Conservation (phyloP, 2,797 vertebrate species). For the Sternarchorhynchus goeldii region DNA sequence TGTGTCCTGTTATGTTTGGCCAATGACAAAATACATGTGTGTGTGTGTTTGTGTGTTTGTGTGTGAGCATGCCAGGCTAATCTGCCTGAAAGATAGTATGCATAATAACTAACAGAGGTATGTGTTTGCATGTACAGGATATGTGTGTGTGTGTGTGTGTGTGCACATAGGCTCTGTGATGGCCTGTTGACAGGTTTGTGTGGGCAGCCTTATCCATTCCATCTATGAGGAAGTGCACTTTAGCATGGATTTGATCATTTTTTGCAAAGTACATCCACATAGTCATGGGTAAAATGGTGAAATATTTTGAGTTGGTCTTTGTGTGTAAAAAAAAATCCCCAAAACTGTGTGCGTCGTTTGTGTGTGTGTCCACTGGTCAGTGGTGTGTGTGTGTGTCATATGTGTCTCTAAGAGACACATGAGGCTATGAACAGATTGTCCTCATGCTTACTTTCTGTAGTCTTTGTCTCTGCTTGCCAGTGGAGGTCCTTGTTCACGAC, state of each 20-base stretch:
- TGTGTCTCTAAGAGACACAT: constrained; percentile 24
- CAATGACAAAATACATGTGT: constrained; percentile 15
- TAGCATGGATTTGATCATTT: constrained; percentile 22
- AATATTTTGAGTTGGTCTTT: not conserved
- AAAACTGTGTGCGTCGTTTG: constrained; percentile 4
- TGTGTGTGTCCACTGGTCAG: constrained; percentile 12
- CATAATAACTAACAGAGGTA: not conserved
- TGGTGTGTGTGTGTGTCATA: constrained; percentile 16
- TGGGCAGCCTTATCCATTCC: constrained; percentile 31
- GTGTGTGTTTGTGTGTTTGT: constrained; percentile 18
- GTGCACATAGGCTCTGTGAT: constrained; percentile 11
- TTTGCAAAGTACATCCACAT: constrained; percentile 7
- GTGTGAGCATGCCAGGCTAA: constrained; percentile 13
- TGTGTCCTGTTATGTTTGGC: not conserved
- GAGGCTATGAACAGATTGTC: constrained; percentile 71
- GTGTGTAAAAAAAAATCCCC: not conserved
- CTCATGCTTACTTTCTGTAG: constrained; percentile 65
- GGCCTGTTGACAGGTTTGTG: constrained; percentile 39
- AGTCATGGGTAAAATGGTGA: constrained; percentile 14
- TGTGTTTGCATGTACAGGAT: constrained; percentile 3
- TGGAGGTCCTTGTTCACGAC: constrained; percentile 72
- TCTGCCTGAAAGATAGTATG: not conserved
- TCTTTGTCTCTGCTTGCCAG: constrained; percentile 68
- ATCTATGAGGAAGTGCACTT: constrained; percentile 15
- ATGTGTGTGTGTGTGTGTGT: constrained; percentile 4